Evolutionary conservation across 2,888 invertebrate species (phyloP).

Genomic region (Aphodius granarius): DNA sequence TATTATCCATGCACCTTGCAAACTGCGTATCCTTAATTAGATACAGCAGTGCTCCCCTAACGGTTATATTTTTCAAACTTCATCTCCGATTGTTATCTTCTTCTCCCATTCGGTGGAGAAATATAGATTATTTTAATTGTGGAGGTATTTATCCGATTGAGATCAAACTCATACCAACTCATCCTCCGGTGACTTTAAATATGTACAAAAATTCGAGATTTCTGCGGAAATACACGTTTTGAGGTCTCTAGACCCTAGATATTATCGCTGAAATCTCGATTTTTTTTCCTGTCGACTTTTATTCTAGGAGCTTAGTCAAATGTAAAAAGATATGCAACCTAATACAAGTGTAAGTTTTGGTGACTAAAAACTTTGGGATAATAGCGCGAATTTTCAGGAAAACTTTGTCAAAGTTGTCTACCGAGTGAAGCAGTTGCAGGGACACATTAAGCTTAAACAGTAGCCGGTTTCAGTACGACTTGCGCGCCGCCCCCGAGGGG

Average conservation of each 20-base stretch:
- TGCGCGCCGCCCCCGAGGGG: constrained; percentile 40
- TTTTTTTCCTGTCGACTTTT: no score
- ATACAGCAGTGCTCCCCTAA: not conserved
- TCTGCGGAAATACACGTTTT: no score
- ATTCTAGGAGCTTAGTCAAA: no score
- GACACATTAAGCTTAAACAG: constrained; percentile 40
- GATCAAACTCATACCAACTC: no score
- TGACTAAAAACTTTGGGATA: not conserved
- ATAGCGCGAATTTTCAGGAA: not conserved
- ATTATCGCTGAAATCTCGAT: no score
- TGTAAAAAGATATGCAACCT: not conserved
- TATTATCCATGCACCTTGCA: constrained; percentile 36
- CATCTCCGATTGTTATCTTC: not conserved
- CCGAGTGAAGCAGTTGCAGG: not conserved
- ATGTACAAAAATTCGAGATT: no score
- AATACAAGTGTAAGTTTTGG: not conserved
- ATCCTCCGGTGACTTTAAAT: no score
- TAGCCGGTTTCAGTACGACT: constrained; percentile 37
- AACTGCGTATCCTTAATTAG: constrained; percentile 8
- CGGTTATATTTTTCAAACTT: not conserved
- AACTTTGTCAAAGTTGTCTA: not conserved
- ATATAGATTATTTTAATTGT: not conserved
- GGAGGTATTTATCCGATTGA: no score
- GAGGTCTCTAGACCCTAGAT: no score
- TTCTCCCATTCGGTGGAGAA: not conserved